A percentile compares a stretch with the other conserved stretches of the same genome.
Conservation (phyloP, 2,888 invertebrate genomes). For the Leuctra nigra region DNA sequence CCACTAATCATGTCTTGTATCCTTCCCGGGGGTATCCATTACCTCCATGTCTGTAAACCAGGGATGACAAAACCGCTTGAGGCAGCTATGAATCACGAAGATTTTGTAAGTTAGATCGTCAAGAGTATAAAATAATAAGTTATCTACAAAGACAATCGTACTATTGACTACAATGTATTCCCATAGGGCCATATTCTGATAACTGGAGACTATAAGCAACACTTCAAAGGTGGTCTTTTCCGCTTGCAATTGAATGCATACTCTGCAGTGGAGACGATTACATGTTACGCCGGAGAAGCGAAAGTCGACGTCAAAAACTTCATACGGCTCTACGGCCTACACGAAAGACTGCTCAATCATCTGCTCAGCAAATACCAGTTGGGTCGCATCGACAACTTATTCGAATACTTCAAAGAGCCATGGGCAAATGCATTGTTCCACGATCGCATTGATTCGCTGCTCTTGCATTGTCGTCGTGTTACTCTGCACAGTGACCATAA, state of each 20-base stretch:
- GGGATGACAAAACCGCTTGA: constrained; percentile 50
- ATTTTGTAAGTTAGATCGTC: constrained; percentile 19
- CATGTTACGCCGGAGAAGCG: constrained; percentile 53
- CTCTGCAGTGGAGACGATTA: constrained; percentile 50
- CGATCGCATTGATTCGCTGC: constrained; percentile 19
- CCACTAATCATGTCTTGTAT: constrained; percentile 38
- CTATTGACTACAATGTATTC: neutral
- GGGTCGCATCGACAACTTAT: constrained; percentile 53
- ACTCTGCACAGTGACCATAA: too few relatives aligned
- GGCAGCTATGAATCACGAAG: constrained; percentile 37
- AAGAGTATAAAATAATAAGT: neutral
- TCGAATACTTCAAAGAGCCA: constrained; percentile 56
- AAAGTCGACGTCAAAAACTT: constrained; percentile 54
- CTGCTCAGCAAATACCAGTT: constrained; percentile 43
- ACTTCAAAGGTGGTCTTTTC: constrained; percentile 48
- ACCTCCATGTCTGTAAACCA: constrained; percentile 51
- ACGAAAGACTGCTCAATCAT: constrained; percentile 64
- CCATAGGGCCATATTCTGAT: constrained; percentile 50
- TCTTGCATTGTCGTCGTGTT: too few relatives aligned
- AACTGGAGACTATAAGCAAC: constrained; percentile 46
- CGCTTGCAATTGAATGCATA: constrained; percentile 51
- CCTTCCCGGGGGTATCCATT: constrained; percentile 55
- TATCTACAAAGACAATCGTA: neutral
- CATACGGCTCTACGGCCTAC: constrained; percentile 60
- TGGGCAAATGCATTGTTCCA: constrained; percentile 57